These are phyloP conservation scores for Erebia palarica DNA, from an alignment of 2,888 invertebrate genomes.

Conservation along the genomic window DNA sequence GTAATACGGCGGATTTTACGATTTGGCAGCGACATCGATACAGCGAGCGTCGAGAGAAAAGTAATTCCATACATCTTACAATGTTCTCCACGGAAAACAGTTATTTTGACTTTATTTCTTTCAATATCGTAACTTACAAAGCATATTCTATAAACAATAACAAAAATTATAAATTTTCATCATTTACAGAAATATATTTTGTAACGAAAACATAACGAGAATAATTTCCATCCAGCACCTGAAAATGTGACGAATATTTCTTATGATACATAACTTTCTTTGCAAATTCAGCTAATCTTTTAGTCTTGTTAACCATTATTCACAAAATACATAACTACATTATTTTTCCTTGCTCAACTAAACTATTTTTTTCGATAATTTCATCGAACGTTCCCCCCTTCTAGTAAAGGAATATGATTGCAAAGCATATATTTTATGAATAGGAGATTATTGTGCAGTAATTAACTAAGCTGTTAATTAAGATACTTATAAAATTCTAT, in stretches of 20 bases:
- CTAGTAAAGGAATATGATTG: conserved; percentile 79
- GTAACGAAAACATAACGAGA: too few relatives aligned
- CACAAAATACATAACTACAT: conserved; percentile 2
- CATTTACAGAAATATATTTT: too few relatives aligned
- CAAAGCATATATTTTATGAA: conserved; percentile 22
- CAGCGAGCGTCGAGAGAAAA: too few relatives aligned
- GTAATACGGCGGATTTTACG: too few relatives aligned
- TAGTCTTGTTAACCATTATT: background rate
- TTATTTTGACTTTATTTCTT: too few relatives aligned
- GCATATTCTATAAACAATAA: too few relatives aligned
- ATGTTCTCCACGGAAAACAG: too few relatives aligned
- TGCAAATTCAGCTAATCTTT: background rate
- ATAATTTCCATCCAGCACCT: background rate
- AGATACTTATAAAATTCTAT: conserved; percentile 15
- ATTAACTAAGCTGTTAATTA: conserved; percentile 18
- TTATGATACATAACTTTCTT: background rate
- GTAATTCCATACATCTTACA: too few relatives aligned
- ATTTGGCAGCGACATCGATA: background rate
- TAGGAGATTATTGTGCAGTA: conserved; percentile 21
- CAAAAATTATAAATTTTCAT: too few relatives aligned
- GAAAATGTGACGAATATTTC: background rate
- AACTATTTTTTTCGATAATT: background rate
- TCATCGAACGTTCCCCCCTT: conserved; percentile 25
- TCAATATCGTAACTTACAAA: too few relatives aligned
- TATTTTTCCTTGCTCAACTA: background rate